These are phyloP conservation scores for Leptinotarsa undecemlineata DNA, from an alignment of 1,140 invertebrate genomes.

Conservation along the genomic window DNA sequence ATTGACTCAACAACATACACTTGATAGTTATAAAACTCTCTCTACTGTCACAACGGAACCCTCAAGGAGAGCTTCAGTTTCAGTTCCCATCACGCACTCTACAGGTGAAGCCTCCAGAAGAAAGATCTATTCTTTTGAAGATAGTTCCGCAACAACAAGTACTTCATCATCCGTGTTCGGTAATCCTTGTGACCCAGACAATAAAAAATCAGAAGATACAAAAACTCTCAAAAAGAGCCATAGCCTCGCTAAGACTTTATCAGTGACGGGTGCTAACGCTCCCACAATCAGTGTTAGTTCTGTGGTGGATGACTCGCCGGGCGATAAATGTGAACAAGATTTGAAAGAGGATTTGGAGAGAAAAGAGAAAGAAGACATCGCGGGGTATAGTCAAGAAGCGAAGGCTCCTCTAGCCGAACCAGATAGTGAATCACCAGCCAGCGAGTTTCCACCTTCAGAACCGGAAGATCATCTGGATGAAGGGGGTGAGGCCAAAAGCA, in stretches of 20 bases:
- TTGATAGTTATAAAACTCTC: conserved; percentile 59
- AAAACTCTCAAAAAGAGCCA: conserved; percentile 52
- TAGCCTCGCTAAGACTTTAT: conserved; percentile 52
- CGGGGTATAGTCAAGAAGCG: conserved; percentile 34
- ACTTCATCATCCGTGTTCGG: conserved; percentile 51
- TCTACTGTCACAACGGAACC: conserved; percentile 49
- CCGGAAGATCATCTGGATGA: conserved; percentile 35
- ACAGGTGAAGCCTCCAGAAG: conserved; percentile 37
- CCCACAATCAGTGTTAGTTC: conserved; percentile 75
- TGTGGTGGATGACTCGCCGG: conserved; percentile 62
- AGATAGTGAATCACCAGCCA: conserved; percentile 66
- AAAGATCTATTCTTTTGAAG: conserved; percentile 58
- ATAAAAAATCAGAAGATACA: conserved; percentile 41
- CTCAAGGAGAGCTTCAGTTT: conserved; percentile 56
- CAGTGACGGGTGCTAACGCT: conserved; percentile 55
- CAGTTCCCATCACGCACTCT: conserved; percentile 52
- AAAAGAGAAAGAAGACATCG: conserved; percentile 31
- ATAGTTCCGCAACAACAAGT: conserved; percentile 48
- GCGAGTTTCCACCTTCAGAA: conserved; percentile 50
- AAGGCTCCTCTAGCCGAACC: conserved; percentile 67
- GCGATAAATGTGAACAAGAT: conserved; percentile 18
- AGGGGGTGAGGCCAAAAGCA: conserved; percentile 62
- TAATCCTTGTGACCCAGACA: conserved; percentile 53
- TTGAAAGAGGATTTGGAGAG: background rate
- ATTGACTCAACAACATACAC: conserved; percentile 65